These are phyloP conservation scores for Apteryx mantelli DNA, from an alignment of 2,113 vertebrate genomes.

Conservation along the genomic window DNA sequence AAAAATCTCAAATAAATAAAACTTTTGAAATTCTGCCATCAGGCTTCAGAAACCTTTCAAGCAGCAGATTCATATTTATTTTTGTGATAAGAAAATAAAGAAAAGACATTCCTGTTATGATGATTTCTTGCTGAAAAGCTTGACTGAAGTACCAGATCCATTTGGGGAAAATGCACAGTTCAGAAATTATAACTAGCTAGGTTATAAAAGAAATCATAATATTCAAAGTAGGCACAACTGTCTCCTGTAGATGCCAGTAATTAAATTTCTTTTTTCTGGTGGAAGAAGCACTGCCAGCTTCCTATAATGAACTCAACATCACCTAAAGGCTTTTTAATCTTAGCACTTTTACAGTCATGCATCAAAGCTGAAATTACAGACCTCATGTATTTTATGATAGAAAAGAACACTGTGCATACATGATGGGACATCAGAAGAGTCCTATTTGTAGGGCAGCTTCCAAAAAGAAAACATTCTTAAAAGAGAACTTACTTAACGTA, in stretches of 20 bases:
- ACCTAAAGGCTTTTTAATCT: constrained; percentile 65
- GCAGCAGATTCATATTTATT: constrained; percentile 36
- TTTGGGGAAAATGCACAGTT: neutral
- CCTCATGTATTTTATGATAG: constrained; percentile 41
- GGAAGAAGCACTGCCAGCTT: constrained; percentile 30
- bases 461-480: neutral
- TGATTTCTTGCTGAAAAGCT: constrained; percentile 45
- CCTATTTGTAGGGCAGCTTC: neutral
- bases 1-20: constrained; percentile 29
- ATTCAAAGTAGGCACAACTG: constrained; percentile 47
- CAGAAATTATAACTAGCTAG: constrained; percentile 35
- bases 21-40: constrained; percentile 44
- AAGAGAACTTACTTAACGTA: neutral
- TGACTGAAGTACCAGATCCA: constrained; percentile 21
- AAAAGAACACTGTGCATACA: constrained; percentile 11
- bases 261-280: constrained; percentile 71
- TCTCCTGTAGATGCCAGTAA: constrained; percentile 57
- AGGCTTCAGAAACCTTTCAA: constrained; percentile 28
- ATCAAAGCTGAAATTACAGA: constrained; percentile 60
- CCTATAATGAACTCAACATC: constrained; percentile 57
- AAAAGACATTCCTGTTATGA: constrained; percentile 14
- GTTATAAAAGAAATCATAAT: constrained; percentile 41
- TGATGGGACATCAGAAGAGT: neutral
- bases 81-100: constrained; percentile 42
- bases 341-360: constrained; percentile 25